A percentile compares a stretch with the other conserved stretches of the same genome.
phyloP scores from a whole-genome alignment of 2,113 vertebrate genomes.

The Lepus europaeus region DNA sequence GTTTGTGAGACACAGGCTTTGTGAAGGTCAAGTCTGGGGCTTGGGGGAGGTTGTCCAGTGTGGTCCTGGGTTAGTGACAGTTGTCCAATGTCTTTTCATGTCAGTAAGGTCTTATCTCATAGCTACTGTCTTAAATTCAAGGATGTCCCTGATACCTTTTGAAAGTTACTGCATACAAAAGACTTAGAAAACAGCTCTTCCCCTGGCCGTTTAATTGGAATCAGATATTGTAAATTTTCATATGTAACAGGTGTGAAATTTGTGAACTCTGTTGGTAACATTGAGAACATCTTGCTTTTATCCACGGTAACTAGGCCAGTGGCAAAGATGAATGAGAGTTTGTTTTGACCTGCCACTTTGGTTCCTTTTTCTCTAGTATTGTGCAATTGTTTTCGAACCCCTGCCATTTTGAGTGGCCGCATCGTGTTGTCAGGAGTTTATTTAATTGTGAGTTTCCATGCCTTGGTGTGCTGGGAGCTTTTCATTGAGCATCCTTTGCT shows the following conservation, averaged over 20 bases:
- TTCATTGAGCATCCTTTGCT: neutral
- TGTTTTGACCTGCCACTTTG: neutral
- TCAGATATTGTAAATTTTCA: constrained; percentile 2
- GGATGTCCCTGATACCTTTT: neutral
- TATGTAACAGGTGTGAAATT: neutral
- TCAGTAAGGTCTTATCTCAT: neutral
- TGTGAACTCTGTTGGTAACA: neutral
- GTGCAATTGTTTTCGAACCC: neutral
- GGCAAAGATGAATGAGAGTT: neutral
- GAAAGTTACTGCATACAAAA: neutral
- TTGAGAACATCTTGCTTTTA: neutral
- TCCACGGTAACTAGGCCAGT: neutral
- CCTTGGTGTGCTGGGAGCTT: neutral
- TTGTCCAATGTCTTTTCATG: neutral
- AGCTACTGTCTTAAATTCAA: neutral
- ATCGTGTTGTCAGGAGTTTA: neutral
- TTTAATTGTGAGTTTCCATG: neutral
- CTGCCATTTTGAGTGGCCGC: neutral
- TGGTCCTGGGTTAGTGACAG: neutral
- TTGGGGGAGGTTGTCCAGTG: neutral
- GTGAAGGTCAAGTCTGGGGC: neutral
- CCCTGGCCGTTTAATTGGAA: neutral
- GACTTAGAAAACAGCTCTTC: neutral
- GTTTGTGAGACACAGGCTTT: neutral
- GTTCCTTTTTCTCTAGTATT: neutral